Conservation (phyloP, 2,888 invertebrate species). For the Drosophila siamana region DNA sequence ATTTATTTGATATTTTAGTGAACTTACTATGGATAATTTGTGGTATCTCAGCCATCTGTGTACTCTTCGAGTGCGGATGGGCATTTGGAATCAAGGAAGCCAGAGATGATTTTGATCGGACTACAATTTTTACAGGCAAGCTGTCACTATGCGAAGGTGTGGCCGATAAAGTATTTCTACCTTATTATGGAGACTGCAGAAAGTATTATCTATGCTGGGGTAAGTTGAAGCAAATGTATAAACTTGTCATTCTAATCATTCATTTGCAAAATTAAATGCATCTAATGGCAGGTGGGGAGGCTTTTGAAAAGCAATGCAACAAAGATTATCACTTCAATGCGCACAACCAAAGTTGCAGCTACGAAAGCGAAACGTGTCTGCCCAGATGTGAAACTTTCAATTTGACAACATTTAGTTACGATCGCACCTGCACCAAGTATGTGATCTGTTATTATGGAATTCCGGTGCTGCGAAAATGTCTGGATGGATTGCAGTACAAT, state of each 20-base stretch:
- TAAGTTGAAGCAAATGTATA: conserved; percentile 22
- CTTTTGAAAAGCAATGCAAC: conserved; percentile 57
- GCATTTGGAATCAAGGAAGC: neutral
- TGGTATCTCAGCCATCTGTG: no score
- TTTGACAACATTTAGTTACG: conserved; percentile 70
- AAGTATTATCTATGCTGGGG: conserved; percentile 75
- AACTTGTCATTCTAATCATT: no score
- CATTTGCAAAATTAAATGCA: no score
- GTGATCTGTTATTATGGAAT: conserved; percentile 75
- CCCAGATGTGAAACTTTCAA: conserved; percentile 40
- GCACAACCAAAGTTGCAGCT: conserved; percentile 56
- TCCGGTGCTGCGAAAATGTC: conserved; percentile 76
- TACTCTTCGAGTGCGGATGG: conserved; percentile 11
- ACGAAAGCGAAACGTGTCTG: conserved; percentile 38
- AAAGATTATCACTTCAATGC: conserved; percentile 62
- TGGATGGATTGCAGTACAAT: conserved; percentile 82
- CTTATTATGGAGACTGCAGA: conserved; percentile 64
- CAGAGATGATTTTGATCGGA: neutral
- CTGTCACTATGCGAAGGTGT: conserved; percentile 65
- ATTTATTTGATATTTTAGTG: conserved; percentile 30
- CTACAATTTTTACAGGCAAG: conserved; percentile 32
- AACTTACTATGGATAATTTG: neutral
- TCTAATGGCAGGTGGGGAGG: conserved; percentile 51
- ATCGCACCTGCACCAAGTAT: conserved; percentile 82
- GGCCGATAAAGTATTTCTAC: conserved; percentile 68